Percentiles rank a stretch among this genome's conserved stretches.
Conservation (phyloP, 2,888 invertebrate genomes). For the Hyposoter dolosus region DNA sequence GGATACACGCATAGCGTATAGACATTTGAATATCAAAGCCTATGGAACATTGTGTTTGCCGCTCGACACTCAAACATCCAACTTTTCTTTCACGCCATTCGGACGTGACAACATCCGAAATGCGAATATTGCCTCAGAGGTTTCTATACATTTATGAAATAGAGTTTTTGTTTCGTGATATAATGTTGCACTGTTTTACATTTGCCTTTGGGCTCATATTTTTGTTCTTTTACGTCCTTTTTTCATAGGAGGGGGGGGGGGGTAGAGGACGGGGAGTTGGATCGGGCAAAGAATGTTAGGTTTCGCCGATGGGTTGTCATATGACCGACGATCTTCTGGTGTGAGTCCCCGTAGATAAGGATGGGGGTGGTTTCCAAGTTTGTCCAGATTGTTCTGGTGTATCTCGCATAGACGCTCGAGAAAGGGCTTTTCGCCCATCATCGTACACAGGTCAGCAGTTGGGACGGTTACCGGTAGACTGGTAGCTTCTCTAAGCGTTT, state of each 20-base stretch:
- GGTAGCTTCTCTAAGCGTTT: slow-evolving; percentile 9
- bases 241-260: neutral
- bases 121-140: too few species aligned
- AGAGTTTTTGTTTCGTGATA: too few species aligned
- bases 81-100: too few species aligned
- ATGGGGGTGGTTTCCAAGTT: slow-evolving; percentile 42
- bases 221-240: too few species aligned
- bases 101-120: too few species aligned
- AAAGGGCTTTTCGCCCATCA: slow-evolving; percentile 37
- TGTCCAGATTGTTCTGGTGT: slow-evolving; percentile 28
- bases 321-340: slow-evolving; percentile 33
- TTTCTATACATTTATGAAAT: too few species aligned
- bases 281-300: slow-evolving; percentile 35
- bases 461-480: slow-evolving; percentile 14
- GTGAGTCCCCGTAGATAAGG: slow-evolving; percentile 31
- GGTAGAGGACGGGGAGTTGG: neutral
- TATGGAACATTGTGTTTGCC: too few species aligned
- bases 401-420: slow-evolving; percentile 36
- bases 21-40: too few species aligned
- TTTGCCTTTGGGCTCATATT: too few species aligned
- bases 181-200: too few species aligned
- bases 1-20: too few species aligned
- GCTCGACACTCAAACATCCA: too few species aligned
- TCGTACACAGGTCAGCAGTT: slow-evolving; percentile 31
- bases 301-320: slow-evolving; percentile 34